phyloP scores from a whole-genome alignment of 2,888 invertebrate genomes.

The Perizoma affinitatum region DNA sequence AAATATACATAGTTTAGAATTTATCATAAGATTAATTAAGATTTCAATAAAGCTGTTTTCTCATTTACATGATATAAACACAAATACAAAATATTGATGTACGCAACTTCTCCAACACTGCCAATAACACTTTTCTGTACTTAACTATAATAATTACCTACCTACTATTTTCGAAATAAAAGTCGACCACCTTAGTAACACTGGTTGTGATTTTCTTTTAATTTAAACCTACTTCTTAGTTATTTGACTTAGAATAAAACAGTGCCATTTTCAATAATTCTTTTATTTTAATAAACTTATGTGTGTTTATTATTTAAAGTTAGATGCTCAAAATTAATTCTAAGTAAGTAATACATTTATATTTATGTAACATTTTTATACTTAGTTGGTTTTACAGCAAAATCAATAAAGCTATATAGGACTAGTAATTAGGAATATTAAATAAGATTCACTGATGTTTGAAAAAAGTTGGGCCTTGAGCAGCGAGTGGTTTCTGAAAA shows the following conservation, averaged over 20 bases:
- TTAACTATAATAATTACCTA: too few species aligned
- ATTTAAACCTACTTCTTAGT: constrained; percentile 54
- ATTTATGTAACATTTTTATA: too few species aligned
- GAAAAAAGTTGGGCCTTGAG: constrained; percentile 42
- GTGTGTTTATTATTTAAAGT: too few species aligned
- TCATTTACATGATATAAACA: constrained; percentile 11
- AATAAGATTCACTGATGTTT: constrained; percentile 42
- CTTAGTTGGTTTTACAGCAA: constrained; percentile 12
- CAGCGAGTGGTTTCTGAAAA: constrained; percentile 58
- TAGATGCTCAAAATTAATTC: too few species aligned
- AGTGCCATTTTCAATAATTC: constrained; percentile 68
- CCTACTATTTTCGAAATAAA: constrained; percentile 35
- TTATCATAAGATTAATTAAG: constrained; percentile 12
- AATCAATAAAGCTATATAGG: constrained; percentile 25
- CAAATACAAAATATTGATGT: constrained; percentile 1
- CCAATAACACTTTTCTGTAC: constrained; percentile 47
- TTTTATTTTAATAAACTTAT: constrained; percentile 37
- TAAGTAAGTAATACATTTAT: too few species aligned
- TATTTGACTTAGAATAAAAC: constrained; percentile 61
- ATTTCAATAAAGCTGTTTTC: constrained; percentile 16
- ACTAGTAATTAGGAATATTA: constrained; percentile 26
- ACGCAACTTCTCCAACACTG: constrained; percentile 47
- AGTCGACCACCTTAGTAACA: constrained; percentile 55
- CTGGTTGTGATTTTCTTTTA: constrained; percentile 74
- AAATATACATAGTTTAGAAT: constrained; percentile 12